A percentile compares a stretch with the other conserved stretches of the same genome.
phyloP scores from a whole-genome alignment of 2,797 vertebrate genomes.

The Spinibarbus caldwelli region DNA sequence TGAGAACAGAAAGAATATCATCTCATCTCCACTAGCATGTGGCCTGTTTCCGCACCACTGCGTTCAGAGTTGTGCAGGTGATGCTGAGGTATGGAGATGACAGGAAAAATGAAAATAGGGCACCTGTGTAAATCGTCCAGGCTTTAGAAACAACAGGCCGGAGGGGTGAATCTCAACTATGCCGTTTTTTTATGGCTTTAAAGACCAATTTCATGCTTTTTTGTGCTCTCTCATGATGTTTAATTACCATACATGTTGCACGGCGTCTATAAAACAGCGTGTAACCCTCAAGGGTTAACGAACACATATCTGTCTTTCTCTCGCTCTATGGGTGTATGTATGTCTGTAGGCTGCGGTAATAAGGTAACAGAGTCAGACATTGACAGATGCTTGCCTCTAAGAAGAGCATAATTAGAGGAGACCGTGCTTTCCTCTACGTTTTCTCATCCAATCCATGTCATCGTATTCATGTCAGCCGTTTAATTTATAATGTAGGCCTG shows the following conservation, averaged over 20 bases:
- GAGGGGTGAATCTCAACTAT: constrained; percentile 50
- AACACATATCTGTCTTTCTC: constrained; percentile 72
- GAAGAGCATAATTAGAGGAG: constrained; percentile 79
- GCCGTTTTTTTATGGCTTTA: not conserved
- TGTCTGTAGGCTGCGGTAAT: constrained; percentile 80
- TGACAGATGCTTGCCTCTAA: constrained; percentile 81
- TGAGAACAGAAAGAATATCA: constrained; percentile 29
- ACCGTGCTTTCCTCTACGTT: constrained; percentile 67
- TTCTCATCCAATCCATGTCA: constrained; percentile 62
- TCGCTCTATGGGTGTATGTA: constrained; percentile 75
- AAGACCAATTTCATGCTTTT: constrained; percentile 46
- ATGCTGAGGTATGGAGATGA: constrained; percentile 47
- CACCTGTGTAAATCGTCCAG: constrained; percentile 47
- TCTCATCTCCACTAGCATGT: constrained; percentile 19
- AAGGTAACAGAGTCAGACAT: constrained; percentile 81
- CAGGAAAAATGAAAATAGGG: constrained; percentile 52
- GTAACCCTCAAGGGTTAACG: constrained; percentile 74
- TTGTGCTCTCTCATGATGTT: constrained; percentile 70
- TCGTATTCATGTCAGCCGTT: constrained; percentile 31
- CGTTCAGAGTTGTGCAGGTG: constrained; percentile 24
- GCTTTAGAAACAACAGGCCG: constrained; percentile 62
- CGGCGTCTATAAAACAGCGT: constrained; percentile 70
- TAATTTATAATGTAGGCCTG: constrained; percentile 32
- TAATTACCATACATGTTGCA: constrained; percentile 76
- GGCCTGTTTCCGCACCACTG: constrained; percentile 38